Percentiles rank a stretch among this genome's conserved stretches.
Conservation (phyloP, 2,113 vertebrate species). For the Alouatta palliata region DNA sequence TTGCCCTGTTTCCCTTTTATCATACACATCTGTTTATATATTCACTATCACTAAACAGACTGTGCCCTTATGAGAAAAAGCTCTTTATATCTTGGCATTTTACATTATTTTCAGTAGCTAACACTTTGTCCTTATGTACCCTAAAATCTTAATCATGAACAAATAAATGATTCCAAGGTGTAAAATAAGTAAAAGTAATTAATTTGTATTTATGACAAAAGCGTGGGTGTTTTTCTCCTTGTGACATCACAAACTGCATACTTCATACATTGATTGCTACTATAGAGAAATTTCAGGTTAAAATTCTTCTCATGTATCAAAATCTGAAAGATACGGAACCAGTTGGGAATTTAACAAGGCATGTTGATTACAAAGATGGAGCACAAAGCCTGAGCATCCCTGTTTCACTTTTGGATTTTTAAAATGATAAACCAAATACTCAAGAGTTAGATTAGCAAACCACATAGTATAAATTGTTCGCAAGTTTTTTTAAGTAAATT, state of each 20-base stretch:
- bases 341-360: neutral
- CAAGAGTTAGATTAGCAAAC: neutral
- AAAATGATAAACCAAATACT: neutral
- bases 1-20: neutral
- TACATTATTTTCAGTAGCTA: neutral
- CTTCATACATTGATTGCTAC: rapidly evolving
- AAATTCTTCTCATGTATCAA: neutral
- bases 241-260: neutral
- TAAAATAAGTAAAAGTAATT: neutral
- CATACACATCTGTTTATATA: neutral
- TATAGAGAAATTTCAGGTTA: neutral
- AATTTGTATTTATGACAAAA: neutral
- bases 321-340: neutral
- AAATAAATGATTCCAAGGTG: neutral
- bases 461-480: neutral
- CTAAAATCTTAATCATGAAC: neutral
- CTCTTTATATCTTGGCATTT: neutral
- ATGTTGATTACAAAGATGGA: neutral
- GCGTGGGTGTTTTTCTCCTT: neutral
- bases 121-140: neutral
- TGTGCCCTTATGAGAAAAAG: neutral
- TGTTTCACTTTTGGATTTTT: neutral
- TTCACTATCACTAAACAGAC: neutral
- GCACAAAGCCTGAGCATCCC: neutral
- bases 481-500: neutral